Evolutionary conservation across 2,888 invertebrate species (phyloP).

Genomic region (Notodonta ziczac): DNA sequence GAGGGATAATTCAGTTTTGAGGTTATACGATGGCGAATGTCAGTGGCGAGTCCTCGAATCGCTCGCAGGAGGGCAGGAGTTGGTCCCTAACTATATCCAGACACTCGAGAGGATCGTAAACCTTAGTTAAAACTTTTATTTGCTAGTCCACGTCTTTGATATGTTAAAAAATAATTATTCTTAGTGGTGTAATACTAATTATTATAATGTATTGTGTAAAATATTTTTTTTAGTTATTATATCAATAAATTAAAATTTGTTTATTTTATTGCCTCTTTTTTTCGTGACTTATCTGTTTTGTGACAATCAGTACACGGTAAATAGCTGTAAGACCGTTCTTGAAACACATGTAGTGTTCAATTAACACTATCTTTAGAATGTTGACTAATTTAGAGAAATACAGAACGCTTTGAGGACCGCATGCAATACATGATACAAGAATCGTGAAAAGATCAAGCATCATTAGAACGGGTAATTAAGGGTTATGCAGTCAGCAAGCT

Average conservation of each 20-base stretch:
- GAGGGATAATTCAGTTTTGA: slow-evolving; percentile 12
- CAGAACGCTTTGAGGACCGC: too few relatives aligned
- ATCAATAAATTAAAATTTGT: slow-evolving; percentile 85
- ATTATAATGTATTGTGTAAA: slow-evolving; percentile 84
- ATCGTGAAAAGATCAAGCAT: too few relatives aligned
- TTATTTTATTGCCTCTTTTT: slow-evolving; percentile 63
- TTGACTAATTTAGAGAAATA: too few relatives aligned
- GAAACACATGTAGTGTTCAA: too few relatives aligned
- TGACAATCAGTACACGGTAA: too few relatives aligned
- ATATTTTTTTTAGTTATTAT: slow-evolving; percentile 82
- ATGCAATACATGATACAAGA: too few relatives aligned
- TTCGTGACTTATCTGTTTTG: background rate
- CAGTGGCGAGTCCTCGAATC: background rate
- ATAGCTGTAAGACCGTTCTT: too few relatives aligned
- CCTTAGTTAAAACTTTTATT: slow-evolving; percentile 72
- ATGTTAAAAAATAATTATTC: slow-evolving; percentile 80
- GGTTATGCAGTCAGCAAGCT: too few relatives aligned
- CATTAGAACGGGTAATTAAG: too few relatives aligned
- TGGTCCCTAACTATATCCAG: slow-evolving; percentile 45
- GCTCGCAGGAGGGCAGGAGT: slow-evolving; percentile 21
- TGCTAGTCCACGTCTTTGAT: slow-evolving; percentile 82
- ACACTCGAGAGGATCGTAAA: slow-evolving; percentile 58
- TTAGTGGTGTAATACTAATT: slow-evolving; percentile 84
- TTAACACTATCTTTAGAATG: too few relatives aligned
- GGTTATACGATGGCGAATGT: background rate